Percentiles rank a stretch among this genome's conserved stretches.
These are phyloP conservation scores for Nansenia antarctica DNA, from an alignment of 2,113 vertebrate species.

Conservation along the genomic window DNA sequence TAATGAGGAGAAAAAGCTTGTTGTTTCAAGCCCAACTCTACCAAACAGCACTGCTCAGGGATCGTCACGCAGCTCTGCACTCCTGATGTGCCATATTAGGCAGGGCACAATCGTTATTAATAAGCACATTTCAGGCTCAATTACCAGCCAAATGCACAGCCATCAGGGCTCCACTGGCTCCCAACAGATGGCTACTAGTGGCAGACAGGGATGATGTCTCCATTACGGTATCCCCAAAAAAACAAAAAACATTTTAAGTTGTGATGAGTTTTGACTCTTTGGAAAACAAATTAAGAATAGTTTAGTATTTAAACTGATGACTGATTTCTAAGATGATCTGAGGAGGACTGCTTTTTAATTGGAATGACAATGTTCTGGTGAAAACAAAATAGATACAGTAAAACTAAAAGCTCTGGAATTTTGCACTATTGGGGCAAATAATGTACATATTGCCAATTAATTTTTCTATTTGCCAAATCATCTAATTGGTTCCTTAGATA, in stretches of 20 bases:
- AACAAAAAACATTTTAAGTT: background rate
- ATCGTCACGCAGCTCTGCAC: constrained; percentile 67
- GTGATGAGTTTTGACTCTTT: background rate
- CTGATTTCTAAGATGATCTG: background rate
- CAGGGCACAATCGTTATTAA: constrained; percentile 74
- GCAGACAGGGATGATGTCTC: constrained; percentile 55
- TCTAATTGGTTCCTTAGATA: background rate
- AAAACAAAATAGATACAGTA: background rate
- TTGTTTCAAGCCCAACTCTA: constrained; percentile 56
- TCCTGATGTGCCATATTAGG: constrained; percentile 71
- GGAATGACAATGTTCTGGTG: background rate
- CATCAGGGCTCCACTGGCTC: constrained; percentile 65
- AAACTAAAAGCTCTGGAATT: background rate
- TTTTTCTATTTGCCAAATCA: background rate
- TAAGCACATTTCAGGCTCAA: constrained; percentile 79
- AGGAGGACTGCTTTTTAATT: background rate
- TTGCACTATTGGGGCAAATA: too few relatives aligned
- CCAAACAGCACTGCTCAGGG: constrained; percentile 52
- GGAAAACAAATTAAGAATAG: background rate
- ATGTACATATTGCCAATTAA: background rate
- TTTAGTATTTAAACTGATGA: background rate
- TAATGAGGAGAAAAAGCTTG: constrained; percentile 66
- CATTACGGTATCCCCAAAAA: constrained; percentile 45
- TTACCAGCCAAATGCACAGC: constrained; percentile 71
- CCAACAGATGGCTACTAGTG: constrained; percentile 65